Evolutionary conservation across 2,888 invertebrate genomes (phyloP).

Genomic region (Melanostoma mellinum): DNA sequence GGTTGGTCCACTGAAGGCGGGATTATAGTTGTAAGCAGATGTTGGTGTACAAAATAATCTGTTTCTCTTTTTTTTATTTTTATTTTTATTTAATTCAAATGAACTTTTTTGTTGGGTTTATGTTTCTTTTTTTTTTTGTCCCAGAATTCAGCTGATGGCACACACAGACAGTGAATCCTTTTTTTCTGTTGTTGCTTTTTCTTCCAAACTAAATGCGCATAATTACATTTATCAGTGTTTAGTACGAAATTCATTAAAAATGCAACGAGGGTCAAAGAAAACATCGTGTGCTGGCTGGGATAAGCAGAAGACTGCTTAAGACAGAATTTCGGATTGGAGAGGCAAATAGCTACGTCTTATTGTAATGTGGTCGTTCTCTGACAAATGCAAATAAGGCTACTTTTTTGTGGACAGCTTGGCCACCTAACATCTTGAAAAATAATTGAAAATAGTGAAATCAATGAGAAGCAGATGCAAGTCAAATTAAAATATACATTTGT

Average conservation of each 20-base stretch:
- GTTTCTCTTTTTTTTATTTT: background rate
- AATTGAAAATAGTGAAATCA: slow-evolving; percentile 43
- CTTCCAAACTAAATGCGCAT: slow-evolving; percentile 66
- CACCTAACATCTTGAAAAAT: slow-evolving; percentile 18
- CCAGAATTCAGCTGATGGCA: slow-evolving; percentile 4
- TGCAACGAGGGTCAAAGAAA: slow-evolving; percentile 60
- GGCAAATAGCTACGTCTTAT: slow-evolving; percentile 22
- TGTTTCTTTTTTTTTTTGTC: slow-evolving; percentile 15
- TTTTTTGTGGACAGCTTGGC: background rate
- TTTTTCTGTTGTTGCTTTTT: background rate
- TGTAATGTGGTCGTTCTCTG: slow-evolving; percentile 54
- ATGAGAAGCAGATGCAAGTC: background rate
- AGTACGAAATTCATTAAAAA: slow-evolving; percentile 69
- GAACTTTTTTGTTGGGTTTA: slow-evolving; percentile 1
- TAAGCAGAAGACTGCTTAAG: slow-evolving; percentile 10
- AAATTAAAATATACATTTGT: no score
- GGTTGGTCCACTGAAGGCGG: slow-evolving; percentile 46
- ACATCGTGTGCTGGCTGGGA: slow-evolving; percentile 30
- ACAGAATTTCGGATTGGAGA: slow-evolving; percentile 21
- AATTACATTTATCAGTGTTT: slow-evolving; percentile 70
- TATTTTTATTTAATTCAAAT: slow-evolving; percentile 30
- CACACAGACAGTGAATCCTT: slow-evolving; percentile 29
- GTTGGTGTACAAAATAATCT: slow-evolving; percentile 1
- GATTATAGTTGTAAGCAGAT: slow-evolving; percentile 57
- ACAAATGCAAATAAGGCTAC: slow-evolving; percentile 52